Base-by-base conservation (phyloP, 2,797 vertebrate genomes). In the Scolopax rusticola region DNA sequence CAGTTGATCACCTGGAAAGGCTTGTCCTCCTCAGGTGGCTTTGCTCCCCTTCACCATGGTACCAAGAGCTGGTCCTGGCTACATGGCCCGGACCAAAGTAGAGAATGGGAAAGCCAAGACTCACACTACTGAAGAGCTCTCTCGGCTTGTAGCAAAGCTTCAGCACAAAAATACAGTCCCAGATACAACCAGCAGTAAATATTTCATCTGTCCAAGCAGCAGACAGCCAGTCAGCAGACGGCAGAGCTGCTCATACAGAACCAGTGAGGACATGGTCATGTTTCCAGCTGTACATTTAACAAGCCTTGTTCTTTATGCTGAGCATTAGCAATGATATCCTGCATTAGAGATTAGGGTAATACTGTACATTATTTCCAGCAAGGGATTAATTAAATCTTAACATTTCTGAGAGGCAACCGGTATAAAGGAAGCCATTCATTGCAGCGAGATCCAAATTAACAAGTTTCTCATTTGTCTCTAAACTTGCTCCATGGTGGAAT, bases 331-430 rank as follows among this genome's bases (percentile, higher is more conserved):
- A 23, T 80, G 78, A 40, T 82, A 84, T 57, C 88, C 91, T 85
- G 65, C 80, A 57, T 77, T 78, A 85, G 84, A 85, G 81, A 90
- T 95, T 51, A 89, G 57, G 54, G 75, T 60, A 81, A 81, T 53
- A 40, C n/a, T 91, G 65, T 61, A 75, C 45, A 71, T 94, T 96
- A 96, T 87, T 90, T 92, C 54, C 78, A 89, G 71, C 50, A 78
- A 93, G 92, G 84, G 92, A 95, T 95, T 97, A 85, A 94, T 97
- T 95, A 93, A 89, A 89, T 64, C 57, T 80, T 61, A 61, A 43
- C 33, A 41, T 95, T 95, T 93, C 81, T 92, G 61, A 83, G 71
- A 89, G 61, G 75, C 25, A 69, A 24, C 30, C 19, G 11, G 27
- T 53, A 87, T 70, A 88, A 96, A 96, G 53, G 56, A 93, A 94